Base-by-base conservation (phyloP, 2,888 invertebrate species). In the Zelleria hepariella region DNA sequence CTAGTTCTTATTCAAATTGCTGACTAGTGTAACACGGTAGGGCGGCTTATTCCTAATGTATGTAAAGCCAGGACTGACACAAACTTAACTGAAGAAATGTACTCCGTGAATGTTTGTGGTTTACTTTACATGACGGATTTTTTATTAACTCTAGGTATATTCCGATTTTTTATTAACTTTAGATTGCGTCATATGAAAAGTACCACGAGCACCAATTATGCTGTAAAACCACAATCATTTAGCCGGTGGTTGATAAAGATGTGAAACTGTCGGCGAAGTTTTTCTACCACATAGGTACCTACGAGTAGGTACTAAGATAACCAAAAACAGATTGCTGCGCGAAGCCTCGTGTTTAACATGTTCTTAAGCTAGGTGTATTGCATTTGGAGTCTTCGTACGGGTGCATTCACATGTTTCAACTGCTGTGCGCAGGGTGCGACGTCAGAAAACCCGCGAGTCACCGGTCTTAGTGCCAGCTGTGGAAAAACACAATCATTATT, bases 391-490 rank as follows among this genome's bases (percentile, higher is more conserved):
- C 26, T 18, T 54, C 25, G 55, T 21, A 55, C 55, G 55, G 32
- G 27, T 27, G 55, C 27, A 27, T 27, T 51, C 26, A 24, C 32
- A 32, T 4, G 27, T 55, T 55, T 27, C 15, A 7, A 20, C 55
- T 55, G 54, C 49, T 58, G 64, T 64, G 56, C 64, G 60, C 63
- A 52, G 49, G 59, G 58, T 47, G 63, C 62, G 62, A 63, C 64
- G 26, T 59, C 64, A 64, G 64, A 61, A 61, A 64, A 63, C 62
- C 56, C 56, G 18, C 58, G 18, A 48, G 51, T 27, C 47, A 49
- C 26, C 21, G 21, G 48, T 20, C 57, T 64, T 62, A 61, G 61
- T 63, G 57, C 67, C 67, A 67, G 61, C 67, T 67, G 65, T 0
- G 58, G 59, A 63, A 26, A 59, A 60, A 59, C 32, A 53, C 1